These are phyloP conservation scores for Hydrocynus forskahlii DNA, from an alignment of 2,797 vertebrate genomes.

Conservation along the genomic window DNA sequence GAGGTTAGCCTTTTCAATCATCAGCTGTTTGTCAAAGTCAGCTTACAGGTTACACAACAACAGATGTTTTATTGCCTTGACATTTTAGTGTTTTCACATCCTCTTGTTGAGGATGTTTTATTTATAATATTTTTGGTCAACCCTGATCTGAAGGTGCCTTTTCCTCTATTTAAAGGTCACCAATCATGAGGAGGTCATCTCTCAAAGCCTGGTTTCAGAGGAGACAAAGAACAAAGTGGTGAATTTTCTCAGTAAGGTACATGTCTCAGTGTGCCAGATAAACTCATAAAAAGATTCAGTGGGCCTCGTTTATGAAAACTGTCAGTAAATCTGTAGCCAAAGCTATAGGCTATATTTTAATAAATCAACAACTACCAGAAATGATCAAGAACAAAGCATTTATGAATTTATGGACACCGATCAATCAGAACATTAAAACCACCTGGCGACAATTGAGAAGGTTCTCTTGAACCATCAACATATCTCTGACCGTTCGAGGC, in stretches of 20 bases:
- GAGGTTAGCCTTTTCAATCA: conserved; percentile 76
- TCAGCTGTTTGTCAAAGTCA: not conserved
- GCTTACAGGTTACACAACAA: not conserved
- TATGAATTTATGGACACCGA: no score
- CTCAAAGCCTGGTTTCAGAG: conserved; percentile 85
- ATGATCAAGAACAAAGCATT: no score
- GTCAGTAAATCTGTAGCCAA: no score
- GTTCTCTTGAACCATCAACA: no score
- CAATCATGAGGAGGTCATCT: conserved; percentile 90
- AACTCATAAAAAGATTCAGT: no score
- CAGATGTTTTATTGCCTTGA: not conserved
- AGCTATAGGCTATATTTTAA: no score
- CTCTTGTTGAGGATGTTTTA: not conserved
- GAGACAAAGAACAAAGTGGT: conserved; percentile 88
- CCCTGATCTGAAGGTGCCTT: not conserved
- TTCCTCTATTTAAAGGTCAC: conserved; percentile 79
- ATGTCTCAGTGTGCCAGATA: not conserved
- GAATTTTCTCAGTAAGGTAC: conserved; percentile 92
- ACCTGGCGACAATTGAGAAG: no score
- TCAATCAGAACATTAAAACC: no score
- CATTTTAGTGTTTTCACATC: not conserved
- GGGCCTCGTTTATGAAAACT: no score
- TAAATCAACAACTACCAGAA: no score
- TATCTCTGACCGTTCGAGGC: no score
- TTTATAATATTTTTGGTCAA: not conserved